Base-by-base conservation (phyloP, 2,888 invertebrate genomes). In the Altica lythri region DNA sequence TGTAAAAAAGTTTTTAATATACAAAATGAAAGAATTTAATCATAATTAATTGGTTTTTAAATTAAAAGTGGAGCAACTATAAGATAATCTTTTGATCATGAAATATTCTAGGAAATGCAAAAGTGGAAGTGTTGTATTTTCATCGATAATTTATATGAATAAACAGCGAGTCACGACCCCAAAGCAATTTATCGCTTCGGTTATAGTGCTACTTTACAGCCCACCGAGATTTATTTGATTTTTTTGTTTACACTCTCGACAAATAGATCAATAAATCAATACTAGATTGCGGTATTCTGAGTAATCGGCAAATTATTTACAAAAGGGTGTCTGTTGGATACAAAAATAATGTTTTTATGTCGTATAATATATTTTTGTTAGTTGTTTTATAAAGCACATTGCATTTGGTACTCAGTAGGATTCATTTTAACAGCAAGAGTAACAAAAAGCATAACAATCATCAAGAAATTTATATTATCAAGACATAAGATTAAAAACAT, bases 101-200 rank as follows among this genome's bases (percentile, higher is more conserved):
- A 47, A 47, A 47, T 53, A 51, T 57, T 57, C 57, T 37, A 42
- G 50, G 57, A 57, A 57, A 53, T 47, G 50, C 38, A 50, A 19
- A 38, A 27, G 18, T 37, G 32, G 35, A 50, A 50, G 44, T 43
- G 50, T 43, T 43, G 27, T 50, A 50, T 42, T 27, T 50, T 43
- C 32, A 32, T 16, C 32, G 25, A 27, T 43, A 47, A 53, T 47
- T 40, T 43, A 27, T 51, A 40, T 47, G 42, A 59, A 52, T 45
- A 60, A 60, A 57, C 54, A 54, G 38, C 37, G 38, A 54, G 59
- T 60, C 52, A 57, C 49, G 56, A 60, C 59, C 56, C 50, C 44
- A 25, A n/a, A 46, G 29, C 47, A 32, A 57, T 59, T 56, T 42
- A 51, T 55, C 46, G 42, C 17, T 19, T 12, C 22, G 22, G 10